These are phyloP conservation scores for Drosophila murphyi DNA, from an alignment of 1,140 invertebrate genomes.

Conservation along the genomic window DNA sequence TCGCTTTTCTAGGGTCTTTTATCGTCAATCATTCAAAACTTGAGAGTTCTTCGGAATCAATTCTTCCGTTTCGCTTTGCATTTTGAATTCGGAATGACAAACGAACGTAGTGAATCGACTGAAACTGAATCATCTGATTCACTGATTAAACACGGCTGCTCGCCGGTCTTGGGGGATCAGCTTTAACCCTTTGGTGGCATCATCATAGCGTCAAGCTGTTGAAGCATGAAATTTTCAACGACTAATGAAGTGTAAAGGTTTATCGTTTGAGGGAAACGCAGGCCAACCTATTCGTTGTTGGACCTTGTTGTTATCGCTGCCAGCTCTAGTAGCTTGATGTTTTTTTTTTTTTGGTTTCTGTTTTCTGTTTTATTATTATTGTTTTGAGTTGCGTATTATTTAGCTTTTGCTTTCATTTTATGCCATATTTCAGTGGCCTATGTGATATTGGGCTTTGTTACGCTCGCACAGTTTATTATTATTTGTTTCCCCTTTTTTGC, in stretches of 20 bases:
- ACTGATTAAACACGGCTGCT: slow-evolving; percentile 72
- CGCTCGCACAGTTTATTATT: slow-evolving; percentile 78
- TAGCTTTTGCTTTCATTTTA: slow-evolving; percentile 62
- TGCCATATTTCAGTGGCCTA: slow-evolving; percentile 74
- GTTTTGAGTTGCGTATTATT: slow-evolving; percentile 70
- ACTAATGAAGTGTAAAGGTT: slow-evolving; percentile 81
- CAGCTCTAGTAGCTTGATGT: slow-evolving; percentile 9
- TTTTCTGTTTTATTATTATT: slow-evolving; percentile 73
- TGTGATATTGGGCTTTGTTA: slow-evolving; percentile 59
- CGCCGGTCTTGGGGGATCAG: slow-evolving; percentile 13
- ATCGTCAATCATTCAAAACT: neutral
- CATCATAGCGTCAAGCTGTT: slow-evolving; percentile 63
- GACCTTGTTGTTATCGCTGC: slow-evolving; percentile 31
- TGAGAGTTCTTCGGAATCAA: slow-evolving; percentile 1
- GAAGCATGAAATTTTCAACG: slow-evolving; percentile 76
- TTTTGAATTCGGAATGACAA: slow-evolving; percentile 57
- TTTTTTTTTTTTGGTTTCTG: neutral
- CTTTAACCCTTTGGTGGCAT: slow-evolving; percentile 69
- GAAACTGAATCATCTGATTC: slow-evolving; percentile 74
- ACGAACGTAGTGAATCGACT: slow-evolving; percentile 61
- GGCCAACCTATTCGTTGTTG: slow-evolving; percentile 25
- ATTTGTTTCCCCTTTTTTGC: slow-evolving; percentile 58
- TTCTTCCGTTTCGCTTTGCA: slow-evolving; percentile 45
- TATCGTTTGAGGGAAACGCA: slow-evolving; percentile 68
- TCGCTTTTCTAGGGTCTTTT: neutral